Percentiles rank a stretch among this genome's conserved stretches.
Conservation (phyloP, 2,797 vertebrate species). For the Hafferia zeledoni region DNA sequence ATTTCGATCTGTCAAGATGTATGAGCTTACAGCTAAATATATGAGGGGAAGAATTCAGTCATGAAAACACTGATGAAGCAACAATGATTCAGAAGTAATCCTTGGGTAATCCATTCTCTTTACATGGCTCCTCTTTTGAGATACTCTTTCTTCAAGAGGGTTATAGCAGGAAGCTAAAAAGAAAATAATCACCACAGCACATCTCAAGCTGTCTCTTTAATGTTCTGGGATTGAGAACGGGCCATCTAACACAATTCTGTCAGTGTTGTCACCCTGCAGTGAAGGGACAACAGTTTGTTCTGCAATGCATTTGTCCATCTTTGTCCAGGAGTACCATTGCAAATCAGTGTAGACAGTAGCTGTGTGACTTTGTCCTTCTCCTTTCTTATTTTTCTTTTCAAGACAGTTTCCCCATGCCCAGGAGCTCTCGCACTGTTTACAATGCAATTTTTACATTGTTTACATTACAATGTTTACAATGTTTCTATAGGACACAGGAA, state of each 20-base stretch:
- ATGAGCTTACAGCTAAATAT: not conserved
- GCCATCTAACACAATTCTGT: not conserved
- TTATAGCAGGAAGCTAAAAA: not conserved
- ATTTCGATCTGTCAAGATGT: not conserved
- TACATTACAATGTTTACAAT: not conserved
- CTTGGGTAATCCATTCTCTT: not conserved
- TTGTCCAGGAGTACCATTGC: not conserved
- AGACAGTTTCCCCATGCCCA: not conserved
- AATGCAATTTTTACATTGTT: not conserved
- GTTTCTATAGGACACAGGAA: not conserved
- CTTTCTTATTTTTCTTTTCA: not conserved
- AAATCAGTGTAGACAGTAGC: not conserved
- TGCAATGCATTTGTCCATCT: not conserved
- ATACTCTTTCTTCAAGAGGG: not conserved
- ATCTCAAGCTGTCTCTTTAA: not conserved
- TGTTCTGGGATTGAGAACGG: not conserved
- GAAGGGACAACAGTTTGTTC: not conserved
- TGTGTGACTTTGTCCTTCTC: not conserved
- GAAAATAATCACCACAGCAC: not conserved
- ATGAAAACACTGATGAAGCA: not conserved
- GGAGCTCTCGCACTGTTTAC: not conserved
- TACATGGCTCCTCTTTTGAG: not conserved
- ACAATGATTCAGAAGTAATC: not conserved
- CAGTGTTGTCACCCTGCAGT: not conserved
- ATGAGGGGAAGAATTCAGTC: not conserved